These are phyloP conservation scores for Lamellibrachia satsuma DNA, from an alignment of 2,888 invertebrate genomes.

Conservation along the genomic window DNA sequence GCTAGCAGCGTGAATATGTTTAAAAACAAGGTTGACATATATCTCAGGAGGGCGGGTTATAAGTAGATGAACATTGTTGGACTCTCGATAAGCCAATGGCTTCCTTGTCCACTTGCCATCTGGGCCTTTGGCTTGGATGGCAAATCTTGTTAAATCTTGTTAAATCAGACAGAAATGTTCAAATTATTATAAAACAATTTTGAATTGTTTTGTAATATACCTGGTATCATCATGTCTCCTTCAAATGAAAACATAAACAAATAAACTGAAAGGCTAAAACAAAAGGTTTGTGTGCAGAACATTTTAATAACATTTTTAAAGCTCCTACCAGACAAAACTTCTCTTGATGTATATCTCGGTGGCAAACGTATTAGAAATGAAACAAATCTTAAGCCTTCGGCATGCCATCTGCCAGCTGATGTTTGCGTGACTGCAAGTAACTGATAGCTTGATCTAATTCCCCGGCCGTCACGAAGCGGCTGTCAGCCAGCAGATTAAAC, in stretches of 20 bases:
- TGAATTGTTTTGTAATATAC: too few species aligned
- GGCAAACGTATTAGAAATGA: background rate
- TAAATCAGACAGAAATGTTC: too few species aligned
- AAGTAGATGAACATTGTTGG: too few species aligned
- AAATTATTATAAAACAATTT: too few species aligned
- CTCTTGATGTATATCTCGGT: background rate
- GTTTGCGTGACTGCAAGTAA: constrained; percentile 78
- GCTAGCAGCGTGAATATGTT: too few species aligned
- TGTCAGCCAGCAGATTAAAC: constrained; percentile 83
- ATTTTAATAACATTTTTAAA: background rate
- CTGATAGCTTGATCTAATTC: constrained; percentile 62
- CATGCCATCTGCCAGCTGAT: constrained; percentile 13
- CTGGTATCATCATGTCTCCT: too few species aligned
- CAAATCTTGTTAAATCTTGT: too few species aligned
- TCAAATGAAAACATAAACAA: background rate
- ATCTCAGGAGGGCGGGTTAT: too few species aligned
- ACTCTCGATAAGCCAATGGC: too few species aligned
- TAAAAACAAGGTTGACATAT: too few species aligned
- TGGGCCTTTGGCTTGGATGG: too few species aligned
- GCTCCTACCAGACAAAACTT: background rate
- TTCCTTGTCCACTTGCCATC: too few species aligned
- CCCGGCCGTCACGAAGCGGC: constrained; percentile 69
- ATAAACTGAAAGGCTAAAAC: background rate
- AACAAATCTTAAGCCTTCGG: background rate
- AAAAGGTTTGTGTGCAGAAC: background rate